Evolutionary conservation across 2,888 invertebrate genomes (phyloP), one percentile per base, ranked within the genome.

Genomic region (Dynastes tityus): DNA sequence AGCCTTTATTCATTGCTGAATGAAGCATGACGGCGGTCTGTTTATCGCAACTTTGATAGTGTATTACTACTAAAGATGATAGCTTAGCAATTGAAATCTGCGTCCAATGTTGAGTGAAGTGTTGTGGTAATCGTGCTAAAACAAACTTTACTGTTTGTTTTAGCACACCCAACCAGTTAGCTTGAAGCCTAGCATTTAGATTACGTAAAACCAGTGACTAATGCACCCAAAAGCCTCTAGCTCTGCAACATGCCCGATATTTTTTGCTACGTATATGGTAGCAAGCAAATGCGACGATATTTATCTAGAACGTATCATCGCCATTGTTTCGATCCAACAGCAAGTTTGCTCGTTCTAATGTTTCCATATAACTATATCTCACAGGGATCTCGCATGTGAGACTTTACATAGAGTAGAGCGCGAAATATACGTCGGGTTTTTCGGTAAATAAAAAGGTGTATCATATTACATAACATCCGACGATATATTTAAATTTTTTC

Each of bases 401-500:
- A 29, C 27, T 2, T 63, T 63, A 32, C 29, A 8, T 32, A 63
- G 29, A 63, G 32, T 8, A 32, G 29, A 29, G 13, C 27, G 27
- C 29, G 63, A 63, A 32, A 63, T 32, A 63, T 9, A 27, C 29
- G 32, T 1, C 9, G 32, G 29, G 9, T 63, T 63, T 63, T 63
- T 63, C 29, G 13, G 32, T 32, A 63, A 63, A 63, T 63, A 63
- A 63, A 63, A 63, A 63, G 63, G 63, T 32, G 29, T 22, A 63
- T 63, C 63, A 63, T 63, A 63, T 29, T 63, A 29, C 63, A 29
- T 32, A 29, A 63, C 63, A 63, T 8, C 29, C 29, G 11, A 32
- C 32, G 29, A 63, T 63, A 63, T 63, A 63, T 63, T 63, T 29
- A 63, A 63, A 63, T 63, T 63, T 63, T 13, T 63, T 63, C 29